Conservation (phyloP, 2,113 vertebrate genomes). For the Uria lomvia region DNA sequence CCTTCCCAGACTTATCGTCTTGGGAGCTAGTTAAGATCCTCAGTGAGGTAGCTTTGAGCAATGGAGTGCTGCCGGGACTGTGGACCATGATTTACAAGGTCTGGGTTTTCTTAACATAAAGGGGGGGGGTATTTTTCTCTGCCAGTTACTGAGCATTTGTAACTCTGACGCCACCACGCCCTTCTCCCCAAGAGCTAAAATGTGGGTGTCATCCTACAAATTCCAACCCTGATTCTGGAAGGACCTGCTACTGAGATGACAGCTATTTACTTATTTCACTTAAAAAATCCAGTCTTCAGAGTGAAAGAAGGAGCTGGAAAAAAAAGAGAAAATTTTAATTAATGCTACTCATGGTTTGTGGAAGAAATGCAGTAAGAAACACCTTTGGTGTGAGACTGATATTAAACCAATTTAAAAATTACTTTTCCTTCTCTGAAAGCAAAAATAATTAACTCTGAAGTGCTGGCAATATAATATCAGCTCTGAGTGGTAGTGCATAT, state of each 20-base stretch:
- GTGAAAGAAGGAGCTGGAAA: neutral
- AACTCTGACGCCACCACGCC: neutral
- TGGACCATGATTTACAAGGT: neutral
- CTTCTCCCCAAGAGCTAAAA: neutral
- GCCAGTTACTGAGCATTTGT: neutral
- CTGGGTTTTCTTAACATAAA: neutral
- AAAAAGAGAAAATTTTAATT: neutral
- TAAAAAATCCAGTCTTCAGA: neutral
- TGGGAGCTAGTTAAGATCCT: neutral
- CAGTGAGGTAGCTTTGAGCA: neutral
- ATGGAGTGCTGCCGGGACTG: neutral
- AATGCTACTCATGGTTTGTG: neutral
- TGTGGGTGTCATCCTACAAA: neutral
- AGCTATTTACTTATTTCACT: neutral
- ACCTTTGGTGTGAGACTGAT: neutral
- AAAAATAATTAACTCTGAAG: constrained; percentile 42
- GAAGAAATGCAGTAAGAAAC: constrained; percentile 17
- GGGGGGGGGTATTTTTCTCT: neutral
- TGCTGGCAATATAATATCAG: neutral
- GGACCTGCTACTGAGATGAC: neutral
- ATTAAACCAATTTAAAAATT: constrained; percentile 21
- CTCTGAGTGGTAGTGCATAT: neutral
- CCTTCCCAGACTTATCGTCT: neutral
- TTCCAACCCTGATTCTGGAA: neutral
- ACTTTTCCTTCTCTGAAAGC: constrained; percentile 10